Percentiles rank a stretch among this genome's conserved stretches.
phyloP scores from a whole-genome alignment of 2,888 invertebrate genomes.

The Encarsia formosa region DNA sequence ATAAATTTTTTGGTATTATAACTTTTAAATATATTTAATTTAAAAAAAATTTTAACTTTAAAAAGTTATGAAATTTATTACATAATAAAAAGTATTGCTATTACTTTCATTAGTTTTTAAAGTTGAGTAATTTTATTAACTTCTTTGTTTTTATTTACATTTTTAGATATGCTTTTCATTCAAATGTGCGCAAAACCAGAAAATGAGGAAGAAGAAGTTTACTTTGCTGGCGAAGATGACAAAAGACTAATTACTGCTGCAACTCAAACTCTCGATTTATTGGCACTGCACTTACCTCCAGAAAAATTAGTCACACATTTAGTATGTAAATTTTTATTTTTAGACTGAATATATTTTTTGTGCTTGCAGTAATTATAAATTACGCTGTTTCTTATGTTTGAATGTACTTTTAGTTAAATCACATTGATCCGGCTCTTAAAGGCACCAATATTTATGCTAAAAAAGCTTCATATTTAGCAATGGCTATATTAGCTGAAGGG shows the following conservation, averaged over 20 bases:
- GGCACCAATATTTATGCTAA: conserved; percentile 61
- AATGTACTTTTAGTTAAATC: conserved; percentile 53
- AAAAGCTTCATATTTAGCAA: conserved; percentile 68
- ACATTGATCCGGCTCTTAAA: conserved; percentile 64
- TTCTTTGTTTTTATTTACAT: background rate
- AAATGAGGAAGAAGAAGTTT: conserved; percentile 62
- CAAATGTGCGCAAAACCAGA: conserved; percentile 64
- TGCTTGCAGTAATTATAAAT: too few species aligned
- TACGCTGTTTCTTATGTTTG: too few species aligned
- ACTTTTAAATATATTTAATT: too few species aligned
- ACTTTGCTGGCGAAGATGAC: conserved; percentile 62
- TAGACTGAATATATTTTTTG: background rate
- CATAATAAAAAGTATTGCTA: background rate
- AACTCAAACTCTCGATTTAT: conserved; percentile 68
- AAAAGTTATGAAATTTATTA: background rate
- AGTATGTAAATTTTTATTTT: conserved; percentile 55
- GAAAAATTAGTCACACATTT: conserved; percentile 71
- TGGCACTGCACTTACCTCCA: conserved; percentile 72
- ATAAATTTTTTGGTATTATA: too few species aligned
- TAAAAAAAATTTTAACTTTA: too few species aligned
- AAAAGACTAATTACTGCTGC: conserved; percentile 65
- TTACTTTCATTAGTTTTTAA: background rate
- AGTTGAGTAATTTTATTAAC: background rate
- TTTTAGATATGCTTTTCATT: conserved; percentile 59
- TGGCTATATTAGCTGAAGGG: conserved; percentile 75